phyloP scores from a whole-genome alignment of 2,797 vertebrate species.

The Erpetoichthys calabaricus region DNA sequence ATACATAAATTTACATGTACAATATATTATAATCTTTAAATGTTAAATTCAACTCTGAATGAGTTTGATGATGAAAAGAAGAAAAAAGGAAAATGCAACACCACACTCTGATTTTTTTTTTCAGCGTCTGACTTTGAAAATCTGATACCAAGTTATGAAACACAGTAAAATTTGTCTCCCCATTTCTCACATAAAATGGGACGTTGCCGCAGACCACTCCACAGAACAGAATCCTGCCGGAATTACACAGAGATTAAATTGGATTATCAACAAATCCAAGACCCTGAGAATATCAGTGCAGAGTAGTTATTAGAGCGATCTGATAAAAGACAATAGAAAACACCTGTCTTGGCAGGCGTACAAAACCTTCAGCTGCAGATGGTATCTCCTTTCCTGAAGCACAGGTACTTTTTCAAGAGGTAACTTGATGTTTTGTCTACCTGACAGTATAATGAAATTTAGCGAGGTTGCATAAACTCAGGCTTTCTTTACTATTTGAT shows the following conservation, averaged over 20 bases:
- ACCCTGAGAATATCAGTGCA: conserved; percentile 53
- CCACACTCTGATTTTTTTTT: too few relatives aligned
- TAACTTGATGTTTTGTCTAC: too few relatives aligned
- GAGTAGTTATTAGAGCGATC: conserved; percentile 49
- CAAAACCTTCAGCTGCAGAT: background rate
- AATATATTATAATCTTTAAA: too few relatives aligned
- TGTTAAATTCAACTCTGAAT: too few relatives aligned
- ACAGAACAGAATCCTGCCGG: conserved; percentile 59
- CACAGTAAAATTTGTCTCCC: conserved; percentile 27
- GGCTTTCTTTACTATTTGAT: too few relatives aligned
- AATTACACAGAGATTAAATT: conserved; percentile 65
- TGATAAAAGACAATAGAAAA: conserved; percentile 46
- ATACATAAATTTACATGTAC: too few relatives aligned
- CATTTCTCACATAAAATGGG: conserved; percentile 46
- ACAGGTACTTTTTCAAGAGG: too few relatives aligned
- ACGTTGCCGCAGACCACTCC: conserved; percentile 61
- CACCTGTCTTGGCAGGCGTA: conserved; percentile 54
- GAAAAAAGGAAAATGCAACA: too few relatives aligned
- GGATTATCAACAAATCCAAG: conserved; percentile 43
- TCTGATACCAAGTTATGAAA: background rate
- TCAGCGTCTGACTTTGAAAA: background rate
- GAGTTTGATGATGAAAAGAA: too few relatives aligned
- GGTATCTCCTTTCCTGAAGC: too few relatives aligned
- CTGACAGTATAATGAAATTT: too few relatives aligned
- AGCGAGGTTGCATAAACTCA: too few relatives aligned